phyloP scores from a whole-genome alignment of 2,888 invertebrate species.

The Pollenia amentaria region DNA sequence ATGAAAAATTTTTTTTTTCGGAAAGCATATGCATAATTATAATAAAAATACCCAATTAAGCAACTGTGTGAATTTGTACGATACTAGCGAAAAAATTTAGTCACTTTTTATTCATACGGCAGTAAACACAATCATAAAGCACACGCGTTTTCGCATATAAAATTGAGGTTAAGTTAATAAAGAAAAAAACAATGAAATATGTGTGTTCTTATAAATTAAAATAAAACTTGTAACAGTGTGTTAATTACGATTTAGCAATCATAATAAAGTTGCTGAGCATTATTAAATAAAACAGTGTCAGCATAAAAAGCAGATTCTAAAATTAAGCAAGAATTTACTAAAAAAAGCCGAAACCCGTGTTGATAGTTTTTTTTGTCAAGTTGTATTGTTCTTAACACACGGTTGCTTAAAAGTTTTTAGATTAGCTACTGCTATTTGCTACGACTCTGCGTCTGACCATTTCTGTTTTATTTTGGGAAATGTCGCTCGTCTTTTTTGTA shows the following conservation, averaged over 20 bases:
- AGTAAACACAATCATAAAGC: constrained; percentile 58
- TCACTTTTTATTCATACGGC: constrained; percentile 66
- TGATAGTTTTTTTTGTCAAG: neutral
- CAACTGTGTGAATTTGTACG: constrained; percentile 60
- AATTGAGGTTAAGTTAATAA: constrained; percentile 74
- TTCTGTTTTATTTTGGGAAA: constrained; percentile 62
- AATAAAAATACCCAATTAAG: constrained; percentile 31
- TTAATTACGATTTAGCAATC: neutral
- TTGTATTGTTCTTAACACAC: constrained; percentile 31
- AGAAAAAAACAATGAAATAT: constrained; percentile 73
- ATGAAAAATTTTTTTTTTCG: constrained; percentile 35
- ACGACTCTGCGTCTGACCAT: constrained; percentile 52
- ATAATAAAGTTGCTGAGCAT: neutral
- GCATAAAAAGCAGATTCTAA: neutral
- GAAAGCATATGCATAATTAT: constrained; percentile 48
- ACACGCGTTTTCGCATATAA: constrained; percentile 68
- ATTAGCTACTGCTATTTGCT: constrained; percentile 1
- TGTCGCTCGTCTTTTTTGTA: constrained; percentile 49
- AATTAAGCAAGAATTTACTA: neutral
- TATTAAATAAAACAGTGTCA: neutral
- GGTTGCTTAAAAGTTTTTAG: constrained; percentile 36
- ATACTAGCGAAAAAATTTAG: constrained; percentile 64
- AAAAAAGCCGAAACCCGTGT: constrained; percentile 38
- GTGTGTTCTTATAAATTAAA: constrained; percentile 1
- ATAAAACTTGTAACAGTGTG: neutral